phyloP scores from a whole-genome alignment of 2,113 vertebrate genomes.

The Cromileptes altivelis region DNA sequence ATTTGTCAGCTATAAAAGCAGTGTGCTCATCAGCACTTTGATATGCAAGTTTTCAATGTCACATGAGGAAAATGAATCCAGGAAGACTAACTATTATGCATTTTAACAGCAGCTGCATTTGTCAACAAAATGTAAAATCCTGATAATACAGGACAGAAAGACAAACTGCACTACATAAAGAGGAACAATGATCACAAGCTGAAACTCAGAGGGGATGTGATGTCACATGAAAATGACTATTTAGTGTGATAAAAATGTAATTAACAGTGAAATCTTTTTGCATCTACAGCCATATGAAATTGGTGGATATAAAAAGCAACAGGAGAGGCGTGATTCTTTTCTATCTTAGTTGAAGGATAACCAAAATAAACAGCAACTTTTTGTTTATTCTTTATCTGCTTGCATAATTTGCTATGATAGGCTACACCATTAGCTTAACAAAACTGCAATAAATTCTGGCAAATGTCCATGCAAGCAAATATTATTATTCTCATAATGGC shows the following conservation, averaged over 20 bases:
- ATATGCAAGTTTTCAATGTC: neutral
- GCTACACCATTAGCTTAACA: neutral
- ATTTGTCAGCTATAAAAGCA: neutral
- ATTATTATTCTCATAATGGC: conserved; percentile 35
- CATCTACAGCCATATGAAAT: neutral
- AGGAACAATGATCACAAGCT: conserved; percentile 27
- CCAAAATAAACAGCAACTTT: conserved; percentile 9
- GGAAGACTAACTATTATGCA: neutral
- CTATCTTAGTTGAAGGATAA: neutral
- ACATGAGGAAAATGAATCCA: neutral
- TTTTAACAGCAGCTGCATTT: neutral
- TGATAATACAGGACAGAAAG: neutral
- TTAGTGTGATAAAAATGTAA: neutral
- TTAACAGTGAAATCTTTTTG: neutral
- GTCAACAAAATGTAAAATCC: neutral
- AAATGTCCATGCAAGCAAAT: conserved; percentile 18
- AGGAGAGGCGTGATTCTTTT: neutral
- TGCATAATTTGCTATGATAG: conserved; percentile 13
- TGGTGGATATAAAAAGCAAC: neutral
- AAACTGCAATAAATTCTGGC: conserved; percentile 32
- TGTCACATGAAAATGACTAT: neutral
- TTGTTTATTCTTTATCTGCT: conserved; percentile 5
- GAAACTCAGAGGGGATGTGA: neutral
- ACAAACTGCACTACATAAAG: conserved; percentile 12
- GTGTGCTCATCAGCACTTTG: neutral